A percentile compares a stretch with the other conserved stretches of the same genome.
phyloP scores from a whole-genome alignment of 2,797 vertebrate species.

The Syngnathus rostellatus region DNA sequence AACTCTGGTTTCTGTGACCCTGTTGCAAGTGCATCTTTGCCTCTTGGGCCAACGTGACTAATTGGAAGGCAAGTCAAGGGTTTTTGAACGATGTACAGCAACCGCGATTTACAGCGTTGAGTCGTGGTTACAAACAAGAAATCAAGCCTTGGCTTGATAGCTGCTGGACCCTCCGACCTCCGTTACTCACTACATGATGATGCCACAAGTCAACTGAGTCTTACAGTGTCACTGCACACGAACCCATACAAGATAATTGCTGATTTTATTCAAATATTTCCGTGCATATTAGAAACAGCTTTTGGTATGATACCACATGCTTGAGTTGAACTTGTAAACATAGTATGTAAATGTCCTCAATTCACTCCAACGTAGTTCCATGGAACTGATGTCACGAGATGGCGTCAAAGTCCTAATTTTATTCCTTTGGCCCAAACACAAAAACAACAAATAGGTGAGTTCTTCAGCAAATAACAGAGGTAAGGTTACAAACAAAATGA shows the following conservation, averaged over 20 bases:
- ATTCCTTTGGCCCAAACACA: too few relatives aligned
- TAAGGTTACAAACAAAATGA: background rate
- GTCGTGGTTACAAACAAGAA: constrained; percentile 8
- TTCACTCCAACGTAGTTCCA: too few relatives aligned
- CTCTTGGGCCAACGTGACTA: constrained; percentile 2
- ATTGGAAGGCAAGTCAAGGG: constrained; percentile 4
- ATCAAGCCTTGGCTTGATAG: background rate
- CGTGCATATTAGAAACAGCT: background rate
- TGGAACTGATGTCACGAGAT: too few relatives aligned
- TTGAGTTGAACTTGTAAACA: background rate
- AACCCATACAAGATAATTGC: background rate
- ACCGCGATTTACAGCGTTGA: background rate
- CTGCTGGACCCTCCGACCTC: background rate
- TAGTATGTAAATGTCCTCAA: background rate
- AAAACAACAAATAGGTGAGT: too few relatives aligned
- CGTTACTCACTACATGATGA: background rate
- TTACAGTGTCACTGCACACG: background rate
- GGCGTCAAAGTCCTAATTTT: too few relatives aligned
- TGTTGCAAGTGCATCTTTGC: constrained; percentile 1
- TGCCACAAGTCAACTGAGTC: background rate
- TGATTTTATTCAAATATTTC: background rate
- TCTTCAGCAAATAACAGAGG: background rate
- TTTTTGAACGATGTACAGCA: background rate
- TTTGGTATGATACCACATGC: background rate
- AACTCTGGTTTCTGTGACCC: background rate